phyloP scores from a whole-genome alignment of 2,888 invertebrate species.

The Heteromurus nitidus region DNA sequence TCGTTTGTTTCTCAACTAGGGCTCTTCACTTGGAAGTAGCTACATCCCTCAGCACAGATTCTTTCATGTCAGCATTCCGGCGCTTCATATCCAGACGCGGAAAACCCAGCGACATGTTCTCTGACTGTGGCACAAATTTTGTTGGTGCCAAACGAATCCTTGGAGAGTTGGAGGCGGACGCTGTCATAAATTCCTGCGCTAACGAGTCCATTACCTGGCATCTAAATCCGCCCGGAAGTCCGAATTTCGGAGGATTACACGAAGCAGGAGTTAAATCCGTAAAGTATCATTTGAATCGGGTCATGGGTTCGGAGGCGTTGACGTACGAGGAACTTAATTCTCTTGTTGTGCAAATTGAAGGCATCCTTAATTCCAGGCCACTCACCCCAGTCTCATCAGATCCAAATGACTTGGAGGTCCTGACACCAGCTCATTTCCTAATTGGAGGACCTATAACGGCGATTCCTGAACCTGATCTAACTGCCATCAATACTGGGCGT shows the following conservation, averaged over 20 bases:
- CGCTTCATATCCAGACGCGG: slow-evolving; percentile 24
- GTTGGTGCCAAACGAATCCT: slow-evolving; percentile 17
- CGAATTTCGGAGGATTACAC: slow-evolving; percentile 27
- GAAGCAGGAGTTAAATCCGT: slow-evolving; percentile 30
- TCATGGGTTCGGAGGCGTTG: not conserved
- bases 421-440: slow-evolving; percentile 74
- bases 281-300: slow-evolving; percentile 20
- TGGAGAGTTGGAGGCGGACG: not conserved
- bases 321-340: slow-evolving; percentile 15
- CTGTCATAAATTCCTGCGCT: not conserved
- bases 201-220: not conserved
- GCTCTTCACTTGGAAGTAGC: slow-evolving; percentile 26
- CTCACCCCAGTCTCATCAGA: slow-evolving; percentile 71
- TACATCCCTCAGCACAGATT: not conserved
- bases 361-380: slow-evolving; percentile 74
- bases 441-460: slow-evolving; percentile 73
- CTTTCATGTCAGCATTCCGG: slow-evolving; percentile 10
- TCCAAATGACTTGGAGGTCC: slow-evolving; percentile 68
- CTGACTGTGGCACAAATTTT: slow-evolving; percentile 44
- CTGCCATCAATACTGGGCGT: slow-evolving; percentile 63
- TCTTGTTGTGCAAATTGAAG: slow-evolving; percentile 71
- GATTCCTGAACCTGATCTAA: slow-evolving; percentile 72
- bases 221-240: not conserved
- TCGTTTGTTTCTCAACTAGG: slow-evolving; percentile 15
- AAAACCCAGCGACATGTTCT: not conserved